Percentiles rank a stretch among this genome's conserved stretches.
phyloP scores from a whole-genome alignment of 2,113 vertebrate genomes.

The Paramormyrops kingsleyae region DNA sequence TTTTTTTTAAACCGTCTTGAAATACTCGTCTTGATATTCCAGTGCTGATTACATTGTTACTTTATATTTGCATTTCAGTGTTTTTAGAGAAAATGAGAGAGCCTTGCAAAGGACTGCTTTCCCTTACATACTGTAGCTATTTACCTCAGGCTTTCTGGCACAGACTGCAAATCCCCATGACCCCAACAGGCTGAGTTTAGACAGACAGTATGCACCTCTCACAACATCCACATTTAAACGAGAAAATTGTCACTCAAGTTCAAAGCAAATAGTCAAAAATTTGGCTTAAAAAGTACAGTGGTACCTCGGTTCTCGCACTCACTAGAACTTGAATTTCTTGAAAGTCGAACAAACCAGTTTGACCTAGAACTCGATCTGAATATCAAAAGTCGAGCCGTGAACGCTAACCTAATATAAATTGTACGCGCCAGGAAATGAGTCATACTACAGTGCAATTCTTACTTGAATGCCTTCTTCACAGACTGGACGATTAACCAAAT shows the following conservation, averaged over 20 bases:
- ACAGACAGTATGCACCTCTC: background rate
- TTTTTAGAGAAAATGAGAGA: background rate
- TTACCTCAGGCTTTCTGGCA: background rate
- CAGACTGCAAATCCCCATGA: background rate
- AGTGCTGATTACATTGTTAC: background rate
- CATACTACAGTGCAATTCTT: too few relatives aligned
- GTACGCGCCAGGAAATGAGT: too few relatives aligned
- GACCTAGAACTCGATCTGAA: too few relatives aligned
- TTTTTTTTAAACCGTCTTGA: background rate
- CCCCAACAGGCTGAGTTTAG: background rate
- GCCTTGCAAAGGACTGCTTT: background rate
- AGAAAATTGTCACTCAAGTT: background rate
- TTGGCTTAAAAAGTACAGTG: background rate
- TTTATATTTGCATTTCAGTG: background rate
- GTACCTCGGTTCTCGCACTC: too few relatives aligned
- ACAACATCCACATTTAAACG: background rate
- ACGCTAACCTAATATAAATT: too few relatives aligned
- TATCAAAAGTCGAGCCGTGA: too few relatives aligned
- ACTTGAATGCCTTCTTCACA: too few relatives aligned
- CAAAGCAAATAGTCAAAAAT: background rate
- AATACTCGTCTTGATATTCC: background rate
- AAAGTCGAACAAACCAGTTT: too few relatives aligned
- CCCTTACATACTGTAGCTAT: background rate
- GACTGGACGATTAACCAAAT: too few relatives aligned
- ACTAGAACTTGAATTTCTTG: too few relatives aligned